A percentile compares a stretch with the other conserved stretches of the same genome.
Conservation (phyloP, 2,113 vertebrate species). For the Todiramphus saurophagus region DNA sequence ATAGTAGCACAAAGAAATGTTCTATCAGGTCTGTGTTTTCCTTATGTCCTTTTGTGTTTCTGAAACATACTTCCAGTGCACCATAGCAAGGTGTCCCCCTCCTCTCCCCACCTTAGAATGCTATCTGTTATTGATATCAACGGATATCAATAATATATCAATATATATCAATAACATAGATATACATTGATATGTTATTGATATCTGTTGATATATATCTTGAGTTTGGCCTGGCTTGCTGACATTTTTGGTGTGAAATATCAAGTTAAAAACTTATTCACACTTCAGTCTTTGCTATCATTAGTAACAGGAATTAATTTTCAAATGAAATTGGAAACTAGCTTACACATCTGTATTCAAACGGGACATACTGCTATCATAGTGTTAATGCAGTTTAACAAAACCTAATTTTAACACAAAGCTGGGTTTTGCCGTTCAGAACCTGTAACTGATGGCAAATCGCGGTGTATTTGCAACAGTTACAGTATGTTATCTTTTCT, state of each 20-base stretch:
- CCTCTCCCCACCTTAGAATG: background rate
- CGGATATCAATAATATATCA: no score
- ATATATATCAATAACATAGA: no score
- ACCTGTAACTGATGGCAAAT: background rate
- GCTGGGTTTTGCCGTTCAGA: background rate
- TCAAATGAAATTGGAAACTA: background rate
- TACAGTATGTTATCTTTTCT: background rate
- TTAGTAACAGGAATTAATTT: background rate
- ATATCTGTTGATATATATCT: background rate
- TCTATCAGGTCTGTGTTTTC: background rate
- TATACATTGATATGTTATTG: no score
- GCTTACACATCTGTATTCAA: background rate
- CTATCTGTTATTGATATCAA: background rate
- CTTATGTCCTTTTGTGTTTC: background rate
- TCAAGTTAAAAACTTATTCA: background rate
- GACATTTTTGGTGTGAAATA: background rate
- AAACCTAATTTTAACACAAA: background rate
- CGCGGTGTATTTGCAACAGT: background rate
- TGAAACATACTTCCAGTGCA: background rate
- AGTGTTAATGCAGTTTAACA: background rate
- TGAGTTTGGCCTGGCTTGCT: background rate
- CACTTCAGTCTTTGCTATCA: background rate
- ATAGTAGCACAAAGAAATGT: background rate
- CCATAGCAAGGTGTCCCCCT: rapidly evolving
- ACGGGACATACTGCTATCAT: background rate